phyloP scores from a whole-genome alignment of 2,888 invertebrate genomes.

The Limnephilus lunatus region DNA sequence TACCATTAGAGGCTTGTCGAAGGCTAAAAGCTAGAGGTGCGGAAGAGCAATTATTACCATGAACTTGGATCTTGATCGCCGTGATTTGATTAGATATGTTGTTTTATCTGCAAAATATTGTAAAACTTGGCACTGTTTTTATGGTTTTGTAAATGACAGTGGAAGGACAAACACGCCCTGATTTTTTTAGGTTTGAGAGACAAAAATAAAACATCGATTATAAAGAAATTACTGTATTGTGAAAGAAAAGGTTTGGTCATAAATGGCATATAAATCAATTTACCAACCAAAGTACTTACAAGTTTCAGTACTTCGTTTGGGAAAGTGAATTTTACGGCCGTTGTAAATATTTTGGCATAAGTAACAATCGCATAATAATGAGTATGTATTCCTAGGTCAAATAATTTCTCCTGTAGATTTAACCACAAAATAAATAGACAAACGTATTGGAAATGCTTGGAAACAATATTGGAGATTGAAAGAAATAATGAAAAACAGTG shows the following conservation, averaged over 20 bases:
- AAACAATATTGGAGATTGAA: no score
- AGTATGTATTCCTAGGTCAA: no score
- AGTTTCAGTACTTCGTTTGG: no score
- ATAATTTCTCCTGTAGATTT: no score
- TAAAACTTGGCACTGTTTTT: background rate
- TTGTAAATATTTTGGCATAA: background rate
- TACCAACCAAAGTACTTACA: no score
- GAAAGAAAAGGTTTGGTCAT: no score
- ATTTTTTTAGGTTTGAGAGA: background rate
- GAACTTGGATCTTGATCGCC: background rate
- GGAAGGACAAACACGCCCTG: background rate
- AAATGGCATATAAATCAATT: no score
- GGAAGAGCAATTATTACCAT: background rate
- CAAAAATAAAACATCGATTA: background rate
- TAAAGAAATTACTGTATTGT: no score
- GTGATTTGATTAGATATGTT: background rate
- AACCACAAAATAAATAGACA: no score
- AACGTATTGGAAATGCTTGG: no score
- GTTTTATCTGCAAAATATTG: background rate
- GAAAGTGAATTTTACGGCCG: background rate
- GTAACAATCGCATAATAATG: background rate
- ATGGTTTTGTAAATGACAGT: background rate
- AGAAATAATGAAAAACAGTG: no score
- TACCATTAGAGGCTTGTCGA: slow-evolving; percentile 2
- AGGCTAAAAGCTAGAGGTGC: background rate